Percentiles rank a stretch among this genome's conserved stretches.
phyloP scores from a whole-genome alignment of 1,140 invertebrate genomes.

The Dendrolimus punctatus region DNA sequence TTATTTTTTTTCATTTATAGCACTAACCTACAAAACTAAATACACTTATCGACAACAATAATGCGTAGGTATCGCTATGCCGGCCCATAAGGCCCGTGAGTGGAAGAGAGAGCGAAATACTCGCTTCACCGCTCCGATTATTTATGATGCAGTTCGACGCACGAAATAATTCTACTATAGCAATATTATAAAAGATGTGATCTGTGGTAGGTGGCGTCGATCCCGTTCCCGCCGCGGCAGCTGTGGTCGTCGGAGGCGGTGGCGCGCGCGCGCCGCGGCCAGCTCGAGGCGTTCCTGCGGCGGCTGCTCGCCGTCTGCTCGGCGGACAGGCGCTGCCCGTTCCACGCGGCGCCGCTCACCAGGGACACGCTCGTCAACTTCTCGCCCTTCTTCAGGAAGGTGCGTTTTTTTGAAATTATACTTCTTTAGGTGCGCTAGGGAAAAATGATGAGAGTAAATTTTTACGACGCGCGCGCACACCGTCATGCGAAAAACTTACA shows the following conservation, averaged over 20 bases:
- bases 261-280: constrained; percentile 80
- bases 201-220: constrained; percentile 76
- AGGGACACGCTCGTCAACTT: constrained; percentile 83
- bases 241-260: constrained; percentile 82
- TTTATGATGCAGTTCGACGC: not conserved
- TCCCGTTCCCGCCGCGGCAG: constrained; percentile 86
- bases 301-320: constrained; percentile 81
- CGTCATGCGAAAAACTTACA: no score
- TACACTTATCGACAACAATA: no score
- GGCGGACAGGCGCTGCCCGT: constrained; percentile 78
- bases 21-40: no score
- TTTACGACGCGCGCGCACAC: no score
- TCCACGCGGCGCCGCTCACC: constrained; percentile 81
- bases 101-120: no score
- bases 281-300: constrained; percentile 83
- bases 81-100: no score
- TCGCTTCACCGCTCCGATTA: no score
- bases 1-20: no score
- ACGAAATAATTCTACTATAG: not conserved
- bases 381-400: constrained; percentile 88
- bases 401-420: no score
- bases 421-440: no score
- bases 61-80: no score
- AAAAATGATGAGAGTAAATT: no score
- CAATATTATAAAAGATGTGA: not conserved